Base-by-base conservation (phyloP, 1,140 invertebrate species). In the Lordiphosa stackelbergi region DNA sequence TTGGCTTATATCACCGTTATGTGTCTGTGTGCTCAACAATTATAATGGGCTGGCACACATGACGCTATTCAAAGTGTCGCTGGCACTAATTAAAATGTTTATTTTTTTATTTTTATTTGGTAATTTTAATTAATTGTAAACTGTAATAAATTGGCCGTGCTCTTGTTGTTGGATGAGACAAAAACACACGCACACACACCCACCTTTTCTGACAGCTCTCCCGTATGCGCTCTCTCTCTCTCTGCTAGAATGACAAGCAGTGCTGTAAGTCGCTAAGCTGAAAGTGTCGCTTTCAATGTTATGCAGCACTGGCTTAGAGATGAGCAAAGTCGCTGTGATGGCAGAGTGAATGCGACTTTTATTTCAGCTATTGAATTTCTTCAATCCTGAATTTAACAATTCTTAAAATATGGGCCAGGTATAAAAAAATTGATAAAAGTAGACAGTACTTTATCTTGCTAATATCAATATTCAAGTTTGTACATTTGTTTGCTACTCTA, bases 1-100 rank as follows among this genome's bases (percentile, higher is more conserved):
- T 77, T 73, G 60, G 48, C 69, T 78, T 73, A 57, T 73, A 78
- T 77, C 73, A 77, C 73, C 69, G 54, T 31, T 28, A 38, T 40
- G 42, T 53, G 49, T 43, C 54, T 49, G 19, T 60, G 45, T 31
- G 43, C 28, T 38, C 38, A 31, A 42, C 28, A 48, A 53, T 40
- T 58, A 47, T 42, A 56, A 56, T 42, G 73, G 68, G 45, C 43
- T 45, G 48, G 53, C 64, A 64, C 55, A 35, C 36, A 53, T 53
- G 43, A 63, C 56, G 37, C 41, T 16, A 10, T 36, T 42, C 45
- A 48, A 55, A 36, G 19, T 31, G 28, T 31, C 7, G 28, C 28
- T 31, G 28, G 28, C 22, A 24, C 22, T 24, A 5, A 6, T 5
- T 5, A 24, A 24, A 6, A 5, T 5, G 4, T 24, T 24, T 5